Percentiles rank a stretch among this genome's conserved stretches.
Conservation (phyloP, 2,797 vertebrate genomes). For the Hyperoplus lanceolatus region DNA sequence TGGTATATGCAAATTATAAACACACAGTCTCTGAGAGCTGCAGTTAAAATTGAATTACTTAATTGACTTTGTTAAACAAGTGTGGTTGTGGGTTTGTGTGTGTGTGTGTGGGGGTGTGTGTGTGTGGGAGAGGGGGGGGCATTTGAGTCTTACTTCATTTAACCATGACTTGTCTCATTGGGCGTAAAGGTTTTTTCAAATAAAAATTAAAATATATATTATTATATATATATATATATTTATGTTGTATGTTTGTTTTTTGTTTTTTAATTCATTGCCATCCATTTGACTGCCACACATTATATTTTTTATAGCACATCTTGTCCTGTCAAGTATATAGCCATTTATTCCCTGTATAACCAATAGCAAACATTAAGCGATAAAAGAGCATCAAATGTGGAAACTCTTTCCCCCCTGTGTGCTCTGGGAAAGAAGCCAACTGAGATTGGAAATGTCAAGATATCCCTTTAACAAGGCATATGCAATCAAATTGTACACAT, state of each 20-base stretch:
- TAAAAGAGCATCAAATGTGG: constrained; percentile 27
- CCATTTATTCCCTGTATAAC: neutral
- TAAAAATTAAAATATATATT: too few species aligned
- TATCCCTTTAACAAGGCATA: constrained; percentile 66
- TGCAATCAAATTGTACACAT: constrained; percentile 55
- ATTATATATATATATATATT: too few species aligned
- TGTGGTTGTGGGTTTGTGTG: constrained; percentile 13
- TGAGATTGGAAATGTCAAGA: constrained; percentile 59
- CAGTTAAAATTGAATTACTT: constrained; percentile 7
- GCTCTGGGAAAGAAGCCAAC: constrained; percentile 32
- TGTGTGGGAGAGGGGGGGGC: neutral
- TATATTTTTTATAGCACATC: neutral
- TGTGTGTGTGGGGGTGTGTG: neutral
- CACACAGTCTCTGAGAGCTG: constrained; percentile 18
- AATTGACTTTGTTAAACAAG: neutral
- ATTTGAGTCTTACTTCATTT: neutral
- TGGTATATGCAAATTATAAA: constrained; percentile 52
- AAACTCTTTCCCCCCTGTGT: constrained; percentile 24
- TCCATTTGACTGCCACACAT: neutral
- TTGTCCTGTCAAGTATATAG: neutral
- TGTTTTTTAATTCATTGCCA: neutral
- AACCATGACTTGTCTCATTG: neutral
- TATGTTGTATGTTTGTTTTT: too few species aligned
- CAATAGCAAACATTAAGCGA: constrained; percentile 6
- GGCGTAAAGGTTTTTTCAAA: constrained; percentile 8